Evolutionary conservation across 2,113 vertebrate species (phyloP).

Genomic region (Platycercus adscitus): DNA sequence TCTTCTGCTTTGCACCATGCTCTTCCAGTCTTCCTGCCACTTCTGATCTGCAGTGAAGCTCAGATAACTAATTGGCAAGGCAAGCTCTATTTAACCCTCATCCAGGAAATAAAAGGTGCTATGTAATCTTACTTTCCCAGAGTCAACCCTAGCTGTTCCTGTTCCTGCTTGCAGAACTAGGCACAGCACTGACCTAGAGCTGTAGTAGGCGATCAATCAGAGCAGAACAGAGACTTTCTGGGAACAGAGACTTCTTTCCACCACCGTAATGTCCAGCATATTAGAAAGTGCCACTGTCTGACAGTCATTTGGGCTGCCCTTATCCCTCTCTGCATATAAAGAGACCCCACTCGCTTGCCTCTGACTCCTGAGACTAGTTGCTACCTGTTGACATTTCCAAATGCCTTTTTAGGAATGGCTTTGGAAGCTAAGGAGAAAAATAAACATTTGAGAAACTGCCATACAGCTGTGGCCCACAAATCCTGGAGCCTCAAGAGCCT

Average conservation of each 20-base stretch:
- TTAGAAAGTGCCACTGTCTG: not conserved
- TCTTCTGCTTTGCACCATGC: not conserved
- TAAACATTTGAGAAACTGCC: not conserved
- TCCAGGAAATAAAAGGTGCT: not conserved
- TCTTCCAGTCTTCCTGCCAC: not conserved
- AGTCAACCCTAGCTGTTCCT: not conserved
- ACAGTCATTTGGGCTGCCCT: not conserved
- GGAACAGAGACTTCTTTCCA: not conserved
- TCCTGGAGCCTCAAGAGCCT: not conserved
- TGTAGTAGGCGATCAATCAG: not conserved
- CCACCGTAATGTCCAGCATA: fast-evolving
- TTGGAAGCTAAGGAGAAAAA: not conserved
- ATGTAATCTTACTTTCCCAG: not conserved
- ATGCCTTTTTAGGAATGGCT: not conserved
- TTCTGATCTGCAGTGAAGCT: not conserved
- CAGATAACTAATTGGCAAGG: not conserved
- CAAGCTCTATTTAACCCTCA: not conserved
- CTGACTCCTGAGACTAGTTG: not conserved
- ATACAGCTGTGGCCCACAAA: not conserved
- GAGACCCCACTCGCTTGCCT: not conserved
- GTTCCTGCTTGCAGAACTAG: not conserved
- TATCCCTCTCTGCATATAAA: not conserved
- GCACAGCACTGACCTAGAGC: not conserved
- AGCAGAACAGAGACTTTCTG: not conserved
- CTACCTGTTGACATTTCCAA: not conserved